A percentile compares a stretch with the other conserved stretches of the same genome.
Evolutionary conservation across 2,888 invertebrate species (phyloP).

Genomic region (Orchesellides sinensis): DNA sequence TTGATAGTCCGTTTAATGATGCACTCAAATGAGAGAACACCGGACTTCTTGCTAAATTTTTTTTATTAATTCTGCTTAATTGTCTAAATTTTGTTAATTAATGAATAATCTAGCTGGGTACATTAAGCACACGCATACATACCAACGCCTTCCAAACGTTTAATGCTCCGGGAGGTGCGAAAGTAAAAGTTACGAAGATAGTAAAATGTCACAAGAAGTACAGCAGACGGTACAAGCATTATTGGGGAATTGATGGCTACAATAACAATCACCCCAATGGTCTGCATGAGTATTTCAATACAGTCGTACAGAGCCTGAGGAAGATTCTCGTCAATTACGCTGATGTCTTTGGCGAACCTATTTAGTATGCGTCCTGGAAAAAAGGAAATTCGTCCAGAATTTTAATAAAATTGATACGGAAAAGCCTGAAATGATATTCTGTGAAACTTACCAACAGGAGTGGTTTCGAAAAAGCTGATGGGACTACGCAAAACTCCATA

Average conservation of each 20-base stretch:
- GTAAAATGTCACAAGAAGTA: constrained; percentile 86
- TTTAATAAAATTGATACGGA: neutral
- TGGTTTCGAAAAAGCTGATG: constrained; percentile 92
- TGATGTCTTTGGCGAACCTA: constrained; percentile 85
- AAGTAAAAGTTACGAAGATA: constrained; percentile 87
- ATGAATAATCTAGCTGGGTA: neutral
- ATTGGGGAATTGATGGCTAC: constrained; percentile 50
- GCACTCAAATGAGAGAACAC: constrained; percentile 95
- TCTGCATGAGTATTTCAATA: constrained; percentile 76
- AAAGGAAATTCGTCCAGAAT: neutral
- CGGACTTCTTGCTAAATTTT: constrained; percentile 88
- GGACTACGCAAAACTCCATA: constrained; percentile 86
- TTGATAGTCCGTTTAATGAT: constrained; percentile 91
- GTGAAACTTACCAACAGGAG: constrained; percentile 84
- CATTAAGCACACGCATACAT: neutral
- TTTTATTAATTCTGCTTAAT: neutral
- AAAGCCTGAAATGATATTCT: too few relatives aligned
- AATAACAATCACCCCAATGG: constrained; percentile 57
- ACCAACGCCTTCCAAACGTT: constrained; percentile 79
- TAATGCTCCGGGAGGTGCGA: constrained; percentile 88
- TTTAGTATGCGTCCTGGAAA: constrained; percentile 85
- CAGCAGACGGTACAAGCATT: constrained; percentile 76
- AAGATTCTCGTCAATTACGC: constrained; percentile 85
- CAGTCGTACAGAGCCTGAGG: constrained; percentile 82
- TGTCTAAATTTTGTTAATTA: neutral